phyloP scores from a whole-genome alignment of 2,797 vertebrate species.

The Triplophysa bombifrons region DNA sequence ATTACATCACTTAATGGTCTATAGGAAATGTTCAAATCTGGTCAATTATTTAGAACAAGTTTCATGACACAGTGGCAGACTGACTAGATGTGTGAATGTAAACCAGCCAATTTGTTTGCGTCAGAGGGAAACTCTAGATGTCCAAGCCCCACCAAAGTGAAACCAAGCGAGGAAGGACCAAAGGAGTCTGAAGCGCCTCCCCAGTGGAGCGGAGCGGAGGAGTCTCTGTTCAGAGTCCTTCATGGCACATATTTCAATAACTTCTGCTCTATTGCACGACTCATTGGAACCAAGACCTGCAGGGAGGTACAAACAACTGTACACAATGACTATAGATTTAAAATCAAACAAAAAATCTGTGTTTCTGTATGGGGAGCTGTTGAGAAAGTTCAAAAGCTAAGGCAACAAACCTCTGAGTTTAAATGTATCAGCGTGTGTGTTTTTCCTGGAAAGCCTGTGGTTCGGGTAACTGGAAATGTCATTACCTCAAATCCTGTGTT shows the following conservation, averaged over 20 bases:
- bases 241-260: conserved; percentile 99
- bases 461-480: conserved; percentile 36
- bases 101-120: conserved; percentile 40
- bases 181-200: conserved; percentile 74
- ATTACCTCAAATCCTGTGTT: conserved; percentile 38
- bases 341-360: background rate
- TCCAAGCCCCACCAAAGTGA: conserved; percentile 93
- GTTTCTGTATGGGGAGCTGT: background rate
- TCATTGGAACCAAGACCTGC: conserved; percentile 95
- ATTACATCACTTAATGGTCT: too few relatives aligned
- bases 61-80: background rate
- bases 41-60: background rate
- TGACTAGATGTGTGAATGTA: conserved; percentile 11
- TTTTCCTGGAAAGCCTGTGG: conserved; percentile 39
- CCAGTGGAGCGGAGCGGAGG: conserved; percentile 93
- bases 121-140: conserved; percentile 93
- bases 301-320: conserved; percentile 81
- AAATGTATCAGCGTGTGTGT: conserved; percentile 20
- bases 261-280: conserved; percentile 95
- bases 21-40: too few relatives aligned
- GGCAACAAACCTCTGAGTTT: background rate
- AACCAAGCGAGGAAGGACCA: conserved; percentile 77
- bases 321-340: background rate
- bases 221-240: conserved; percentile 95
- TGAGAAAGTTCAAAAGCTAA: conserved; percentile 28